phyloP scores from a whole-genome alignment of 2,888 invertebrate genomes.

The Lepidocyrtinus sp. region DNA sequence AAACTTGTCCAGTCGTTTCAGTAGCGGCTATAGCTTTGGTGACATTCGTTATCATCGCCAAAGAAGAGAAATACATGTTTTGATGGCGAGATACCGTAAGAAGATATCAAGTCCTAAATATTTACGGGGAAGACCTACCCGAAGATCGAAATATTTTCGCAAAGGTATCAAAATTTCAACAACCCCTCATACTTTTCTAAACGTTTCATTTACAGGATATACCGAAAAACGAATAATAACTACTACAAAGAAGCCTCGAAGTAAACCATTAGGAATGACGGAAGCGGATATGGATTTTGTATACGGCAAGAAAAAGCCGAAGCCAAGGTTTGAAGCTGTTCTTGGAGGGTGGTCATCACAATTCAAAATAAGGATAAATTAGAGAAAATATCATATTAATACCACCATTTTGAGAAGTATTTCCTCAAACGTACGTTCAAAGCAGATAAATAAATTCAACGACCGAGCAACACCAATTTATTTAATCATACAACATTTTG shows the following conservation, averaged over 20 bases:
- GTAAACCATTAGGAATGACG: constrained; percentile 24
- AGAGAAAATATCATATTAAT: too few relatives aligned
- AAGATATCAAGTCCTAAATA: constrained; percentile 16
- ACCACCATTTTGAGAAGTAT: too few relatives aligned
- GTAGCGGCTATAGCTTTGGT: background rate
- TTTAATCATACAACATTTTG: too few relatives aligned
- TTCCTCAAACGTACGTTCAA: too few relatives aligned
- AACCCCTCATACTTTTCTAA: constrained; percentile 41
- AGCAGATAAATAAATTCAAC: too few relatives aligned
- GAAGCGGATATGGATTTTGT: constrained; percentile 30
- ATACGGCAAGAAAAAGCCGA: constrained; percentile 7
- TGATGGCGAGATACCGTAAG: constrained; percentile 33
- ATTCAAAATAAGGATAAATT: background rate
- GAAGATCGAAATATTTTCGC: constrained; percentile 24
- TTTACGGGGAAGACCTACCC: background rate
- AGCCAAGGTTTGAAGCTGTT: constrained; percentile 16
- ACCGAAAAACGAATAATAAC: constrained; percentile 14
- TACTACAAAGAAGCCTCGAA: constrained; percentile 32
- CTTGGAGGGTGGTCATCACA: background rate
- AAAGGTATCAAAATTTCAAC: background rate
- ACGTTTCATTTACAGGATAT: constrained; percentile 54
- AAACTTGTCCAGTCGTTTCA: background rate
- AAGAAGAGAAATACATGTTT: constrained; percentile 34
- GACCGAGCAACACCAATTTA: too few relatives aligned
- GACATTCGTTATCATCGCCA: constrained; percentile 2